phyloP scores from a whole-genome alignment of 2,113 vertebrate species.

The Illadopsis cleaveri region DNA sequence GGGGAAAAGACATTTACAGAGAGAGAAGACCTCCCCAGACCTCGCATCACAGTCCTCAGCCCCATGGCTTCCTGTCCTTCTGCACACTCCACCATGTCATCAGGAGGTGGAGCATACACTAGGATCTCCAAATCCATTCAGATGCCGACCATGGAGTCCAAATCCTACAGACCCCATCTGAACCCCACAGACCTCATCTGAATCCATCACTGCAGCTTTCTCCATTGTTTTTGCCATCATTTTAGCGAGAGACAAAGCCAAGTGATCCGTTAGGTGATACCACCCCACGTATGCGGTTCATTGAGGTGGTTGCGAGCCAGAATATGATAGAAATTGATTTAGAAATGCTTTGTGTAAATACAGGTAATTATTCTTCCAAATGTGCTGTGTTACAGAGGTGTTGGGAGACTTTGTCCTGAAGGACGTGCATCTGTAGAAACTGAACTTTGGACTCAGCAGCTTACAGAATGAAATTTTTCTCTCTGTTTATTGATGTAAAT shows the following conservation, averaged over 20 bases:
- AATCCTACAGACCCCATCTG: not conserved
- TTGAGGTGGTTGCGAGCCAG: not conserved
- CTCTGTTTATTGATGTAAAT: not conserved
- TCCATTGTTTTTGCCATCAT: not conserved
- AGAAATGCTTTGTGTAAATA: not conserved
- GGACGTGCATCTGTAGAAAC: not conserved
- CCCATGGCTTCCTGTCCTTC: not conserved
- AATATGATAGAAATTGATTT: not conserved
- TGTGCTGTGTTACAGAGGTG: not conserved
- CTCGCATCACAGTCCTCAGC: not conserved
- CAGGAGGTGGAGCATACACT: not conserved
- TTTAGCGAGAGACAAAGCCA: not conserved
- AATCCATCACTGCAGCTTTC: not conserved
- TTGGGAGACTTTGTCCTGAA: not conserved
- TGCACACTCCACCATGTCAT: not conserved
- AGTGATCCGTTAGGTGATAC: not conserved
- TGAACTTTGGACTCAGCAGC: not conserved
- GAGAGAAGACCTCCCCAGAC: not conserved
- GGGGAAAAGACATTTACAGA: not conserved
- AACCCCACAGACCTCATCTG: not conserved
- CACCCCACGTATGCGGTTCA: not conserved
- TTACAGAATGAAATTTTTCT: not conserved
- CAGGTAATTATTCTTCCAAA: not conserved
- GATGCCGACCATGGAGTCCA: not conserved
- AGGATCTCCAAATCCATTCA: not conserved